These are phyloP conservation scores for Atethmia centrago DNA, from an alignment of 2,888 invertebrate species.

Conservation along the genomic window DNA sequence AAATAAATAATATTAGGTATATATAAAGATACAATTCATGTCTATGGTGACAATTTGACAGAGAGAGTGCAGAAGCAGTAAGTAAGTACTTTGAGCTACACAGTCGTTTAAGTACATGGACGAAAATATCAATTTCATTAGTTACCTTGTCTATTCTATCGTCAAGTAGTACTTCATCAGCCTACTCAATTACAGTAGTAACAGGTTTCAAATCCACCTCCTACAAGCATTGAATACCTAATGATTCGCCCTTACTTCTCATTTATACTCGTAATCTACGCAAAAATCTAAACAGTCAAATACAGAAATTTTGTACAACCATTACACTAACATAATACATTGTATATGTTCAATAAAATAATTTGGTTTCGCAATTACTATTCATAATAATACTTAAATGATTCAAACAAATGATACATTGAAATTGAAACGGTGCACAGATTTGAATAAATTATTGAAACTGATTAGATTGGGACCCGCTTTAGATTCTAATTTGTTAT, in stretches of 20 bases:
- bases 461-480: constrained; percentile 41
- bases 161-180: neutral
- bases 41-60: too few species aligned
- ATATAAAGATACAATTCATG: too few species aligned
- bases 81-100: too few species aligned
- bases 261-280: constrained; percentile 17
- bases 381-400: constrained; percentile 20
- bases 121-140: neutral
- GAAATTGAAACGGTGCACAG: constrained; percentile 46
- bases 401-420: constrained; percentile 42
- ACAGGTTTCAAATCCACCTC: constrained; percentile 16
- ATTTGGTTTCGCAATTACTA: constrained; percentile 30
- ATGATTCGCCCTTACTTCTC: constrained; percentile 28
- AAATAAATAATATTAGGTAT: too few species aligned
- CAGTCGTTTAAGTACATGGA: too few species aligned
- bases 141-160: neutral
- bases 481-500: constrained; percentile 56
- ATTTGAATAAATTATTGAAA: constrained; percentile 55
- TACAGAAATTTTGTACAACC: constrained; percentile 25
- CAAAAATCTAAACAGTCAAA: constrained; percentile 35
- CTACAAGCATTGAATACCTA: constrained; percentile 6
- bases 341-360: constrained; percentile 29
- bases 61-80: too few species aligned
- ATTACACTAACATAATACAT: constrained; percentile 21
- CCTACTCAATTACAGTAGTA: constrained; percentile 6